Evolutionary conservation across 2,113 vertebrate species (phyloP).

Genomic region (Emydocephalus ijimae): DNA sequence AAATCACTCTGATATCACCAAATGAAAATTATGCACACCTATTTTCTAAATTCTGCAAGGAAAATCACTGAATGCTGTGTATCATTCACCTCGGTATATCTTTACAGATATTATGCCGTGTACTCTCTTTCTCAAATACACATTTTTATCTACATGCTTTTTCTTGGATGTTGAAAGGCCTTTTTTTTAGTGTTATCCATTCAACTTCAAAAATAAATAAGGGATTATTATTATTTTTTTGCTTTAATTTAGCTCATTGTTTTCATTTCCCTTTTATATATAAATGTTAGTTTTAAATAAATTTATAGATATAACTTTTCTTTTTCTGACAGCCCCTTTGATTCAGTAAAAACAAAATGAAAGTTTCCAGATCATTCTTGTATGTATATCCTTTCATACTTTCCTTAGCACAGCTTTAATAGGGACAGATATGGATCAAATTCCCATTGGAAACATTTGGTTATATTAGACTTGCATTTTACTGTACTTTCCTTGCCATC

Average conservation of each 20-base stretch:
- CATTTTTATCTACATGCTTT: slow-evolving; percentile 27
- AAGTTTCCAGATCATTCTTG: background rate
- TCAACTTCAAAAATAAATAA: slow-evolving; percentile 20
- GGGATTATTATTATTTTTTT: slow-evolving; percentile 16
- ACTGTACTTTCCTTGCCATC: background rate
- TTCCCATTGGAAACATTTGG: background rate
- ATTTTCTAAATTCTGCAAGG: slow-evolving; percentile 54
- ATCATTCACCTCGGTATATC: slow-evolving; percentile 47
- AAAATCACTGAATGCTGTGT: slow-evolving; percentile 51
- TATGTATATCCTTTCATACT: background rate
- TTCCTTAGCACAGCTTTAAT: background rate
- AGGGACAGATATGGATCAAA: background rate
- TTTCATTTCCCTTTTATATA: slow-evolving; percentile 40
- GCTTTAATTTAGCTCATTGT: background rate
- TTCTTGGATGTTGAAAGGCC: slow-evolving; percentile 37
- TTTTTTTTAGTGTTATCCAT: slow-evolving; percentile 40
- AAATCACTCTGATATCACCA: slow-evolving; percentile 36
- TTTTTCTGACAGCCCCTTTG: background rate
- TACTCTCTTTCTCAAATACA: slow-evolving; percentile 26
- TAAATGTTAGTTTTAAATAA: slow-evolving; percentile 17
- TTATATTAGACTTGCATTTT: background rate
- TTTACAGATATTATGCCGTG: slow-evolving; percentile 31
- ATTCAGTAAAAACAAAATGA: slow-evolving; percentile 7
- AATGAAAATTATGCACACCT: slow-evolving; percentile 37
- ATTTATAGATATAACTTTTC: slow-evolving; percentile 13